These are phyloP conservation scores for Cacatua alba DNA, from an alignment of 2,113 vertebrate species.

Conservation along the genomic window DNA sequence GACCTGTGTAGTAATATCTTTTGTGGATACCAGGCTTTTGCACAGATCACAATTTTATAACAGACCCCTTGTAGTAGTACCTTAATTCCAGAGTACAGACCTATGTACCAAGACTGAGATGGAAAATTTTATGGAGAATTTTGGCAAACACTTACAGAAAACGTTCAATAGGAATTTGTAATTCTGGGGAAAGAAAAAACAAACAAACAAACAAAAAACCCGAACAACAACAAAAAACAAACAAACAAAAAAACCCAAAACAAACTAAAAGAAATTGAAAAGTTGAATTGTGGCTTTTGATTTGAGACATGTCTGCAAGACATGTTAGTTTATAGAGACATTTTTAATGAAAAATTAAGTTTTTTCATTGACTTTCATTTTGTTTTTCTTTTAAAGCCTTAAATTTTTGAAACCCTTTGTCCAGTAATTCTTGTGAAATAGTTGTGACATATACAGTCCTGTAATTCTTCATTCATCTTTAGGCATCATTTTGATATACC, in stretches of 20 bases:
- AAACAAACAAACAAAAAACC: neutral
- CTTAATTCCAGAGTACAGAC: neutral
- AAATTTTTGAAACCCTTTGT: accelerated
- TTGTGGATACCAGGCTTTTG: neutral
- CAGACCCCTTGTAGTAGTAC: neutral
- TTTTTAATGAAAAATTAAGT: neutral
- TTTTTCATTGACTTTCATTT: accelerated
- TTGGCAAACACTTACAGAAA: neutral
- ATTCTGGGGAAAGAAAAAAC: too few species aligned
- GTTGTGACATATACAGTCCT: neutral
- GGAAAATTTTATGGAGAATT: neutral
- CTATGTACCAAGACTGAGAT: neutral
- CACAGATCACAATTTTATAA: neutral
- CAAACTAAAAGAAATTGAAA: neutral
- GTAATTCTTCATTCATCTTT: neutral
- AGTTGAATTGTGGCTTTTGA: neutral
- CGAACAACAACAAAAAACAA: neutral
- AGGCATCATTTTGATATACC: neutral
- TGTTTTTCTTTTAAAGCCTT: neutral
- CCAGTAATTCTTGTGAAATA: neutral
- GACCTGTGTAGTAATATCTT: accelerated
- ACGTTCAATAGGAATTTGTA: too few species aligned
- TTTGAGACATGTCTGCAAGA: neutral
- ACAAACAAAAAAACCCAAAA: neutral
- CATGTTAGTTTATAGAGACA: neutral